Evolutionary conservation across 2,113 vertebrate species (phyloP), one percentile per base, ranked within the genome.

Genomic region (Gymnogyps californianus): DNA sequence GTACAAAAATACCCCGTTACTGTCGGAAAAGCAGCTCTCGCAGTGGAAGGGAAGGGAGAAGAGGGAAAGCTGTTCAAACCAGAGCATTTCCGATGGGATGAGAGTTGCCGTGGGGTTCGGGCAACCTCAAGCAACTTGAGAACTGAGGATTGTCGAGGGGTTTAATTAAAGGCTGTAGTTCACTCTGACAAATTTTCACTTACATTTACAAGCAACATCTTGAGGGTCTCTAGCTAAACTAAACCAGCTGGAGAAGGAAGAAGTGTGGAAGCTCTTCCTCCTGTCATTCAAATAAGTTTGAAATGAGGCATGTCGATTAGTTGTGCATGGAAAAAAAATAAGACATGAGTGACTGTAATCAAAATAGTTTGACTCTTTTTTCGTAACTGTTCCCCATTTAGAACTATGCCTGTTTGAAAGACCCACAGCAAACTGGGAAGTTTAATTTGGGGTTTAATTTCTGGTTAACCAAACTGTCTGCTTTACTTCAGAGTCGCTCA

Each of bases 401-500:
- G 44, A 84, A 82, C 52, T 72, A 46, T 6, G 22, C 9, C 84
- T 49, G 19, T 62, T 24, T 81, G 55, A 82, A 82, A 87, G 78
- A 74, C 66, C 25, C 64, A 38, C 54, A 74, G 87, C 36, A 67
- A 89, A 59, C 84, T 52, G 58, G 36, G 18, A 65, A 75, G 14
- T 90, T 87, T 76, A 89, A 93, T 61, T 65, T 59, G 31, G 36
- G 36, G 21, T 38, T 80, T 86, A 65, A 67, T 88, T 91, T 77
- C 78, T 85, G 52, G 84, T 67, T 95, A 93, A 91, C 52, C 81
- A 40, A 94, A 89, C 91, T 6, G 25, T 42, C 89, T 96, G 57
- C 77, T 85, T 91, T 51, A 32, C 71, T 81, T 65, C 61, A 59
- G 69, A 93, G 91, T 76, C 24, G 4, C 93, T 87, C 28, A 19